Evolutionary conservation across 2,797 vertebrate species (phyloP).

Genomic region (Alouatta caraya): DNA sequence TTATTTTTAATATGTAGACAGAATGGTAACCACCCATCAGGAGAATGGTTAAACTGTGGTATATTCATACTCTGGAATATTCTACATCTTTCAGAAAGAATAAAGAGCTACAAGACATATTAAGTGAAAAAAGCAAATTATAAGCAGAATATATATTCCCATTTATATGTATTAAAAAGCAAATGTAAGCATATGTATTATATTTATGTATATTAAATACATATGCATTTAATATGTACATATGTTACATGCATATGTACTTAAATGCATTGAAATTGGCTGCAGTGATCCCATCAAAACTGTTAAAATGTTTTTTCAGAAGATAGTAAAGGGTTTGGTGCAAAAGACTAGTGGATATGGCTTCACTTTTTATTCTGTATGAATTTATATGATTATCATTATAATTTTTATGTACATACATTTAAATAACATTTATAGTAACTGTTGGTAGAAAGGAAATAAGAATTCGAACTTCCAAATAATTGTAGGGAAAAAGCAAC

Average conservation of each 20-base stretch:
- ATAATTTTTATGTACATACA: background rate
- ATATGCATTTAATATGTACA: background rate
- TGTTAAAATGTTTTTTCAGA: background rate
- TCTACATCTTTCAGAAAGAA: slow-evolving; percentile 30
- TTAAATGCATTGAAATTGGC: background rate
- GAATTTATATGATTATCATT: background rate
- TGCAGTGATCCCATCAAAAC: background rate
- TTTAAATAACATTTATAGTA: slow-evolving; percentile 24
- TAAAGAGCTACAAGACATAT: slow-evolving; percentile 4
- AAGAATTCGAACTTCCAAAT: slow-evolving; percentile 20
- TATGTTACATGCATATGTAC: background rate
- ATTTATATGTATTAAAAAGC: background rate
- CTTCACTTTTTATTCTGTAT: background rate
- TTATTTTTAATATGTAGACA: slow-evolving; percentile 4
- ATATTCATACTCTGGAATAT: background rate
- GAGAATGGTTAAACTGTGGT: background rate
- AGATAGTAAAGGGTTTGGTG: background rate
- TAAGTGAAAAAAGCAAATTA: slow-evolving; percentile 17
- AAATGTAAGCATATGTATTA: background rate
- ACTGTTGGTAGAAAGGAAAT: slow-evolving; percentile 21
- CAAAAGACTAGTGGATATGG: background rate
- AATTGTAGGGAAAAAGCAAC: background rate
- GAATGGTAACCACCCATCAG: background rate
- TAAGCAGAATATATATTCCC: background rate
- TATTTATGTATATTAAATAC: background rate